These are phyloP conservation scores for Podarcis muralis DNA, from an alignment of 2,113 vertebrate genomes.

Conservation along the genomic window DNA sequence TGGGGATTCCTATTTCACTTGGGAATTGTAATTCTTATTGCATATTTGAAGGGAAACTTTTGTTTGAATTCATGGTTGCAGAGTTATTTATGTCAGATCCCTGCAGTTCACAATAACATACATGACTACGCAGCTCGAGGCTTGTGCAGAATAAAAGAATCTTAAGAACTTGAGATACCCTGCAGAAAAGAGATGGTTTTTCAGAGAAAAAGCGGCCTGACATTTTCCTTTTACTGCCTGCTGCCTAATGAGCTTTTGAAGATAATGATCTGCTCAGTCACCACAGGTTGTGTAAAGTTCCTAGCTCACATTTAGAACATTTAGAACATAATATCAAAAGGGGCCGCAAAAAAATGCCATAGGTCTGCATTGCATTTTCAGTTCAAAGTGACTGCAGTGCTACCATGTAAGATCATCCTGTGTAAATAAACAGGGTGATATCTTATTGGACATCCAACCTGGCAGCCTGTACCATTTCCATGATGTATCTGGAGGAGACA, in stretches of 20 bases:
- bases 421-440: slow-evolving; percentile 39
- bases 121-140: neutral
- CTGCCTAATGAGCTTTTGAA: slow-evolving; percentile 51
- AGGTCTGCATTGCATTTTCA: slow-evolving; percentile 52
- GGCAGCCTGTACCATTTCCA: slow-evolving; percentile 4
- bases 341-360: slow-evolving; percentile 41
- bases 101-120: neutral
- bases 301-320: slow-evolving; percentile 40
- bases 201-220: slow-evolving; percentile 36
- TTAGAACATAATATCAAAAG: slow-evolving; percentile 48
- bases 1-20: neutral
- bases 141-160: slow-evolving; percentile 23
- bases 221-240: slow-evolving; percentile 33
- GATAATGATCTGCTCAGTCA: slow-evolving; percentile 48
- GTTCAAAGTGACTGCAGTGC: neutral
- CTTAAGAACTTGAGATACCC: neutral
- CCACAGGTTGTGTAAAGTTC: slow-evolving; percentile 55
- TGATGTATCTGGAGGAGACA: slow-evolving; percentile 23
- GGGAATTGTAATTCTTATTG: neutral
- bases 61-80: neutral
- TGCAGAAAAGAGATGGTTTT: slow-evolving; percentile 10
- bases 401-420: slow-evolving; percentile 24
- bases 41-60: neutral
- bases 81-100: neutral
- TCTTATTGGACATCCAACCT: neutral